Evolutionary conservation across 1,140 invertebrate species (phyloP), one percentile per base, ranked within the genome.

Genomic region (Lordiphosa clarofinis): DNA sequence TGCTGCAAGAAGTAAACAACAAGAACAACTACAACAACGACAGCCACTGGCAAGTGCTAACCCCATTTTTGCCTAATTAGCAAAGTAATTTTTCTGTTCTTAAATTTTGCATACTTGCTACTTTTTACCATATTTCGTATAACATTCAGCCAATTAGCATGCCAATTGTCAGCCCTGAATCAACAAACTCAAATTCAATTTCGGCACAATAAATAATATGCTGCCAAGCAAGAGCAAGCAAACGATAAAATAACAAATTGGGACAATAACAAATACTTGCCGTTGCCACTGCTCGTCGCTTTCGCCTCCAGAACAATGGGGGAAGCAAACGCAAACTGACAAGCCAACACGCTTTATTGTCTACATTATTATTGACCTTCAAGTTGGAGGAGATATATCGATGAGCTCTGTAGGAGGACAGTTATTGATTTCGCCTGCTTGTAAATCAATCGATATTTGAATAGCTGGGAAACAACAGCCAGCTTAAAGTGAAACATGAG

Each of bases 141-240:
- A 40, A 58, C 24, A 75, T 67, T 72, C 38, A 10, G 52, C 42
- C 52, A 60, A 70, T 69, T 69, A 71, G 60, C 59, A 67, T 73
- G 66, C 56, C 65, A 55, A 76, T 78, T 47, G 64, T 35, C 43
- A 44, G 52, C 15, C 50, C 35, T 31, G 40, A 55, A 56, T 86
- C 69, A 84, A 84, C 79, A 79, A 73, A 78, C 68, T 71, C 57
- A 74, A 84, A 66, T 86, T 86, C 79, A 86, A 79, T 84, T 84
- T 59, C 44, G 61, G 56, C 60, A 73, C 57, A 81, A 73, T 84
- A 81, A 81, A 82, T 73, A 82, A 76, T 73, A 76, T 65, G 54
- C 73, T 73, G 76, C 62, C 68, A 82, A 68, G 28, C 28, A 31
- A 8, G 28, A 31, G 62, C 56, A 59, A 38, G 46, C 39, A 50